Evolutionary conservation across 2,797 vertebrate species (phyloP).

Genomic region (Menidia menidia): DNA sequence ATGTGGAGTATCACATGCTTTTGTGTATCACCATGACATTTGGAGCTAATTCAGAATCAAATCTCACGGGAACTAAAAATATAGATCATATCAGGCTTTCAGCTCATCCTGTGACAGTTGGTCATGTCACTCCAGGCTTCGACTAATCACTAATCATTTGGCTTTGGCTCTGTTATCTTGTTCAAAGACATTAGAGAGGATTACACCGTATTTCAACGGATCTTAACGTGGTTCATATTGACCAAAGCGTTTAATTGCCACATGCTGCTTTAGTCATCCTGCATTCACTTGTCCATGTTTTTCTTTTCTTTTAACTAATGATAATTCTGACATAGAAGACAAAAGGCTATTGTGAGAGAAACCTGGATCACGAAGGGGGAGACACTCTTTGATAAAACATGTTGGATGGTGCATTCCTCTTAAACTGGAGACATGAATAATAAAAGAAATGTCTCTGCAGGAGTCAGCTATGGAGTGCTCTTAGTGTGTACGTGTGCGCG

Average conservation of each 20-base stretch:
- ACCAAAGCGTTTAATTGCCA: slow-evolving; percentile 41
- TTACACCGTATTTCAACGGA: slow-evolving; percentile 32
- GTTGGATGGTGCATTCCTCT: slow-evolving; percentile 24
- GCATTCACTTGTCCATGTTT: background rate
- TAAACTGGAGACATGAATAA: slow-evolving; percentile 60
- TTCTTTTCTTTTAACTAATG: background rate
- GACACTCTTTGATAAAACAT: background rate
- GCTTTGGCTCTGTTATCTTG: slow-evolving; percentile 33
- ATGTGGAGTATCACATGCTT: background rate
- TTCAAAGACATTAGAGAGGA: slow-evolving; percentile 26
- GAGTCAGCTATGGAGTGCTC: slow-evolving; percentile 45
- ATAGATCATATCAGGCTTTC: slow-evolving; percentile 22
- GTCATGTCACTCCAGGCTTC: slow-evolving; percentile 30
- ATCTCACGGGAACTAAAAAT: slow-evolving; percentile 57
- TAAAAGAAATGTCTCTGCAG: slow-evolving; percentile 58
- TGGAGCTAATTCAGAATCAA: slow-evolving; percentile 41
- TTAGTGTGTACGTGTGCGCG: slow-evolving; percentile 25
- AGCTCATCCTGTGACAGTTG: slow-evolving; percentile 38
- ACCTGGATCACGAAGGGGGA: background rate
- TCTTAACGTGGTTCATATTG: slow-evolving; percentile 12
- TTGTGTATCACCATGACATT: slow-evolving; percentile 18
- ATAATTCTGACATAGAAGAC: slow-evolving; percentile 11
- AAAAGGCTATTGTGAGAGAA: background rate
- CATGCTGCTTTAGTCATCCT: slow-evolving; percentile 11
- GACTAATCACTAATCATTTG: slow-evolving; percentile 44